Percentiles rank a stretch among this genome's conserved stretches.
phyloP scores from a whole-genome alignment of 2,113 vertebrate genomes.

The Misgurnus anguillicaudatus region DNA sequence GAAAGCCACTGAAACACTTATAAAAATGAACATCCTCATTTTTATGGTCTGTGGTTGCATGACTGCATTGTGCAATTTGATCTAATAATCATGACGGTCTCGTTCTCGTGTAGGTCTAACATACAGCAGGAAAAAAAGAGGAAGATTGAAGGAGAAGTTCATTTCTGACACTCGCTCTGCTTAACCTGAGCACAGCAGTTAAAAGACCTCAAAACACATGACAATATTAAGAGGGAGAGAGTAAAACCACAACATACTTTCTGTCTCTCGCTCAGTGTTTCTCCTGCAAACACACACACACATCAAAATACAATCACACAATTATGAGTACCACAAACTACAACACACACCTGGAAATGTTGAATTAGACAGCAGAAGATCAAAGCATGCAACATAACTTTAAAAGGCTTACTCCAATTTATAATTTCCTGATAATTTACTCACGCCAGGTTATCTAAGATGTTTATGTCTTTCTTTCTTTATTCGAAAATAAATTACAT shows the following conservation, averaged over 20 bases:
- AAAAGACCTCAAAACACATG: not conserved
- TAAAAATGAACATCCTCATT: slow-evolving; percentile 40
- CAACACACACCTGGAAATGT: too few relatives aligned
- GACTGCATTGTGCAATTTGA: slow-evolving; percentile 39
- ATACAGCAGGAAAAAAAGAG: slow-evolving; percentile 7
- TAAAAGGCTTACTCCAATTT: too few relatives aligned
- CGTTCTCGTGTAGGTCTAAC: slow-evolving; percentile 32
- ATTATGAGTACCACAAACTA: too few relatives aligned
- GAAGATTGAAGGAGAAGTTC: slow-evolving; percentile 49
- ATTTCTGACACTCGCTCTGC: not conserved
- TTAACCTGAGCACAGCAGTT: slow-evolving; percentile 5
- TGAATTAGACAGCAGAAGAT: too few relatives aligned
- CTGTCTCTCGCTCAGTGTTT: not conserved
- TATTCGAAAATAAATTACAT: too few relatives aligned
- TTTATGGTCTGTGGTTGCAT: slow-evolving; percentile 27
- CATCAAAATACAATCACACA: too few relatives aligned
- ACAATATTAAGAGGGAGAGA: slow-evolving; percentile 12
- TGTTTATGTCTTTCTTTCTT: too few relatives aligned
- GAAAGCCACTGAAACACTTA: not conserved
- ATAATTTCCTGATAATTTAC: too few relatives aligned
- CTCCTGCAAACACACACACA: not conserved
- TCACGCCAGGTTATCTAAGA: too few relatives aligned
- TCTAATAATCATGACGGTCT: slow-evolving; percentile 12
- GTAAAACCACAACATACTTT: slow-evolving; percentile 7
- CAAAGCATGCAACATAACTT: too few relatives aligned